phyloP scores from a whole-genome alignment of 2,113 vertebrate species.

The Tonatia bakeri region DNA sequence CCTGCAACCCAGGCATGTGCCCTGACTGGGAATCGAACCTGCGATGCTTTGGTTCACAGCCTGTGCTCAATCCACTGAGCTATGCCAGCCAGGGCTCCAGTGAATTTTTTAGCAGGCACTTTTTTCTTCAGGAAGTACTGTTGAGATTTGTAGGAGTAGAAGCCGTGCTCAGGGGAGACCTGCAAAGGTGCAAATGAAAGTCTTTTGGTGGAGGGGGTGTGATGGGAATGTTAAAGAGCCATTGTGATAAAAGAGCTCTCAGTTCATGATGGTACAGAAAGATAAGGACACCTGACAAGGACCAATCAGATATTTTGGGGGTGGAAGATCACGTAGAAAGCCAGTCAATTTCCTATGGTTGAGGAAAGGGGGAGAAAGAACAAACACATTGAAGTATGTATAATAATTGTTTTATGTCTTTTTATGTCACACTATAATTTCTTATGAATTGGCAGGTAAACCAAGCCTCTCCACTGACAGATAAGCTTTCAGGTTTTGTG shows the following conservation, averaged over 20 bases:
- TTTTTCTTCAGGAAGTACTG: background rate
- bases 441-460: background rate
- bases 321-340: background rate
- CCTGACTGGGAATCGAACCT: too few relatives aligned
- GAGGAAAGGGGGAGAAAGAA: background rate
- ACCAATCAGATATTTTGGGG: background rate
- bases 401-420: background rate
- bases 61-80: too few relatives aligned
- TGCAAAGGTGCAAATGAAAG: background rate
- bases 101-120: background rate
- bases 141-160: background rate
- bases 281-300: background rate
- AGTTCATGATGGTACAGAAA: background rate
- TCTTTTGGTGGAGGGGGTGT: background rate
- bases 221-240: background rate
- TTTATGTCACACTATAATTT: background rate
- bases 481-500: background rate
- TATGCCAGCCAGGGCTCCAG: too few relatives aligned
- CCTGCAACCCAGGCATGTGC: too few relatives aligned
- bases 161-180: background rate
- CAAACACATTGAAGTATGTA: background rate
- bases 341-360: background rate
- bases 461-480: background rate
- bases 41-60: too few relatives aligned
- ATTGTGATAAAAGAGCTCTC: background rate